Base-by-base conservation (phyloP, 1,140 invertebrate genomes). In the Epicauta chinensis region DNA sequence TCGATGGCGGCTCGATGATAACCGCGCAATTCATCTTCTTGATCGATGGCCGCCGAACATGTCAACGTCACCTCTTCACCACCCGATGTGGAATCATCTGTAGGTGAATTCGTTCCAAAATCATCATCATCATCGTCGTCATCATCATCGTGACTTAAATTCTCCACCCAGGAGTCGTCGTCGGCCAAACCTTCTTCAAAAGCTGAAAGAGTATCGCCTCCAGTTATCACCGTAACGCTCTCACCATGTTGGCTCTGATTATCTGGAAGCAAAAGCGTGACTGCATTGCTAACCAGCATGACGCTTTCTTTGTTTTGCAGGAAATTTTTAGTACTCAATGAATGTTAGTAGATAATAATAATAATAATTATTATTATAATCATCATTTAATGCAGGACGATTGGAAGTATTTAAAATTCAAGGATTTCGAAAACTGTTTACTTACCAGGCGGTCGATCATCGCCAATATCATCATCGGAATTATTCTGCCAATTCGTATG, bases 151-250 rank as follows among this genome's bases (percentile, higher is more conserved):
- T 87, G 81, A 42, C 85, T 87, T 15, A 88, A 74, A 64, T 90
- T 87, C 63, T 90, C 88, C 32, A 91, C 86, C 88, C 88, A 90
- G 29, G 87, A 90, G 63, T 91, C 88, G 65, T 91, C 87, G 55
- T 91, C 88, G 16, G 88, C 87, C 23, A 91, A 70, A 41, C 87
- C 87, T 66, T 91, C 87, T 67, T 90, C 87, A 16, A 89, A 76
- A 34, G 80, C 79, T 53, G 81, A 81, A 55, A 82, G 71, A 53
- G 80, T 81, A 63, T 81, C 77, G 60, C 73, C 74, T 59, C 80
- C 81, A 36, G 81, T 80, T 56, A 82, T 77, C 52, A 82, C 79
- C 60, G 77, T 77, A 53, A 83, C 79, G 69, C 74, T 76, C 53
- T 71, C 70, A 49, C 48, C 57, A 37, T 51, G 55, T 23, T 50